Base-by-base conservation (phyloP, 2,797 vertebrate genomes). In the Margarornis squamiger region DNA sequence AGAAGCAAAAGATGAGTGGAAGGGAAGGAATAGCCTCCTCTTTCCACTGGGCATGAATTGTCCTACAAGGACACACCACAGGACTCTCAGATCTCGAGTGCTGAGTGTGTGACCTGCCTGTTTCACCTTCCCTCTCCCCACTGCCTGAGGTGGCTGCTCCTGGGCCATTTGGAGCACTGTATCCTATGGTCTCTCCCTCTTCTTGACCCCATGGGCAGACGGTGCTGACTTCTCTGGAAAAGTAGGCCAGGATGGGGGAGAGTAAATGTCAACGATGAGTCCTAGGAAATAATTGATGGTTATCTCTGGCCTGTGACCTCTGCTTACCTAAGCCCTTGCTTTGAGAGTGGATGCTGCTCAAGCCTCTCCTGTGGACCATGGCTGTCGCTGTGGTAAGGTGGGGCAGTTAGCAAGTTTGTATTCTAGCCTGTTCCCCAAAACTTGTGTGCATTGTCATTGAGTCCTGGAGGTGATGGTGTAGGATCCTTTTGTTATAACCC, bases 401-500 rank as follows among this genome's bases (percentile, higher is more conserved):
- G 36, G 16, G 10, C 73, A 92, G 62, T 13, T 2, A 41, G 23
- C 16, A 16, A 13, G 6, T 73, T 72, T 66, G 27, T 30, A 24
- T 27, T 61, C 62, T 43, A 85, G 41, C 30, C 30, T 52, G 2
- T 32, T 66, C 27, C 39, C 70, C 55, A 34, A 10, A 86, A 38
- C 32, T n/a, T 19, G 7, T 18, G 21, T 15, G 24, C 0, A 0
- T 52, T 2, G 1, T 41, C 23, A 41, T 20, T 30, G 32, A 34
- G 34, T 54, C 67, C 46, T 22, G 39, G 20, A 67, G 27, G 6
- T 66, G 46, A 49, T 26, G 23, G 45, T 18, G 4, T 19, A 45
- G 32, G 10, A 24, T 55, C 10, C 17, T 83, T 62, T 61, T 34
- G 19, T 41, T 58, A 19, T 15, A 46, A 30, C 13, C 2, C 30